phyloP scores from a whole-genome alignment of 2,888 invertebrate genomes.

The Apodemia mormo region DNA sequence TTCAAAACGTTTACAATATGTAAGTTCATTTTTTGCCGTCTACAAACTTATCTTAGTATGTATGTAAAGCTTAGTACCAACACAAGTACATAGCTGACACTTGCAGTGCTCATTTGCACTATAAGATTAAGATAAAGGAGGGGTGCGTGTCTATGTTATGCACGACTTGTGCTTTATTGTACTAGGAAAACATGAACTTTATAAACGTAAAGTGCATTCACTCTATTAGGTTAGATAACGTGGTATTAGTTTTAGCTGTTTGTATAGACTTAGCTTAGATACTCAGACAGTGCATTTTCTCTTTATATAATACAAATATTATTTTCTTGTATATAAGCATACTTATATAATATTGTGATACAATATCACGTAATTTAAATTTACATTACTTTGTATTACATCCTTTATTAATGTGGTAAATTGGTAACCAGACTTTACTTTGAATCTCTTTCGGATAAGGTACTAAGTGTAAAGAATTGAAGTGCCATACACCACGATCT shows the following conservation, averaged over 20 bases:
- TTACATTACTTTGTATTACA: too few relatives aligned
- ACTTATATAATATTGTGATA: too few relatives aligned
- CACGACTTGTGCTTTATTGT: constrained; percentile 12
- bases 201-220: constrained; percentile 17
- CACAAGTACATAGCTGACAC: background rate
- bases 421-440: too few relatives aligned
- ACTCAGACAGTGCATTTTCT: background rate
- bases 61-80: background rate
- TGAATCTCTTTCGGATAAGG: too few relatives aligned
- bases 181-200: constrained; percentile 12
- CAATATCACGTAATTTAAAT: too few relatives aligned
- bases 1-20: too few relatives aligned
- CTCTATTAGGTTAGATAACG: constrained; percentile 16
- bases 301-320: background rate
- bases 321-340: background rate
- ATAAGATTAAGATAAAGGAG: background rate
- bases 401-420: too few relatives aligned
- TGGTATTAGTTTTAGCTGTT: constrained; percentile 14
- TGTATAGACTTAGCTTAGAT: constrained; percentile 4
- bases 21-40: too few relatives aligned
- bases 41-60: too few relatives aligned
- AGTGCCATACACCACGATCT: too few relatives aligned
- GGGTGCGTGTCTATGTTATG: constrained; percentile 8
- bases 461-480: too few relatives aligned
- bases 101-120: background rate